Conservation (phyloP, 1,140 invertebrate species). For the Sycophila sp. region DNA sequence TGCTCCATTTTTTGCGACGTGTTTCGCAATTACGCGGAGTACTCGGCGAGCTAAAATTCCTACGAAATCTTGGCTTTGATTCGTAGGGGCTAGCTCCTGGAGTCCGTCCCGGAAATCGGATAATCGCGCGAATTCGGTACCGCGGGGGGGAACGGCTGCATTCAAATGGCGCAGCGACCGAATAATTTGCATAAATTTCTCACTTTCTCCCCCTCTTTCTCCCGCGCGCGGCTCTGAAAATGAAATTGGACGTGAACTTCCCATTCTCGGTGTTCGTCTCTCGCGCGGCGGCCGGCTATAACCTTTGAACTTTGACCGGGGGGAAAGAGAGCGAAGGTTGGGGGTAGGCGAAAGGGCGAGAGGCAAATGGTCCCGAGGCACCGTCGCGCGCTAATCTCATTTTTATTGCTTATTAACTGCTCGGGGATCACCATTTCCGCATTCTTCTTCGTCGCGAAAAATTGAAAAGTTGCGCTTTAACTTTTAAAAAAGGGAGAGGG, state of each 20-base stretch:
- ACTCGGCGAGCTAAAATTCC: background rate
- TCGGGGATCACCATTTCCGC: background rate
- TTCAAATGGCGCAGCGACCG: slow-evolving; percentile 19
- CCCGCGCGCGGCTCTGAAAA: slow-evolving; percentile 31
- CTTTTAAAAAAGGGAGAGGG: background rate
- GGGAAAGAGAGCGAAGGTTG: background rate
- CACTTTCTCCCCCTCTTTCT: slow-evolving; percentile 12
- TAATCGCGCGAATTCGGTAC: slow-evolving; percentile 44
- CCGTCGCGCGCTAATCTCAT: background rate
- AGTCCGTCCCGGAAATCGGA: slow-evolving; percentile 42
- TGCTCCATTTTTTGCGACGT: too few relatives aligned
- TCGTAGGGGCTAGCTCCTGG: too few relatives aligned
- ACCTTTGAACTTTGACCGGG: slow-evolving; percentile 16
- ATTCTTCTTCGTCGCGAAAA: background rate
- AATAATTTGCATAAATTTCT: slow-evolving; percentile 53
- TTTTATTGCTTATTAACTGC: slow-evolving; percentile 27
- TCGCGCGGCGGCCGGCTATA: background rate
- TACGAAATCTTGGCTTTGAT: background rate
- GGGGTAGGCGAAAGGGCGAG: background rate
- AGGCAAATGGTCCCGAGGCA: background rate
- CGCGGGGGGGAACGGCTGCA: background rate
- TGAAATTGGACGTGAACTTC: slow-evolving; percentile 48
- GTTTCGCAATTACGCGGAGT: background rate
- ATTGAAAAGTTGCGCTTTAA: background rate
- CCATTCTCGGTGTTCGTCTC: background rate